phyloP scores from a whole-genome alignment of 2,888 invertebrate species.

The Agelastica alni region DNA sequence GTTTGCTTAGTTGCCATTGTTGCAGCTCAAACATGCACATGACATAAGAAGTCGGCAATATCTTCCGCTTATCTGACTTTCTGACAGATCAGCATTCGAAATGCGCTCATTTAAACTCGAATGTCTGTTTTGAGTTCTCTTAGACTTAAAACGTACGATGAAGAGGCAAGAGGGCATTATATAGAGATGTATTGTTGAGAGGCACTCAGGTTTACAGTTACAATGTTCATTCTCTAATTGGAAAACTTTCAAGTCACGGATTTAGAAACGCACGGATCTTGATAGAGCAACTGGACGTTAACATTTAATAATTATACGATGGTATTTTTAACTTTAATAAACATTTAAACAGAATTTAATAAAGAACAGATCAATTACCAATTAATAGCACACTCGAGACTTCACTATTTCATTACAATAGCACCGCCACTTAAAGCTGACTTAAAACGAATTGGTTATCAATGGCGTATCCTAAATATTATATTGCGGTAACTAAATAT shows the following conservation, averaged over 20 bases:
- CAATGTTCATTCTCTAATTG: conserved; percentile 34
- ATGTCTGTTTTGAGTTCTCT: conserved; percentile 23
- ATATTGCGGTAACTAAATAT: too few species aligned
- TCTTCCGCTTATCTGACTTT: conserved; percentile 36
- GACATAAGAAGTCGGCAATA: conserved; percentile 36
- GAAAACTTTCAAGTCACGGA: conserved; percentile 28
- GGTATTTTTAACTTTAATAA: too few species aligned
- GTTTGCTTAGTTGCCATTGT: conserved; percentile 17
- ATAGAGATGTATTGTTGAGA: conserved; percentile 27
- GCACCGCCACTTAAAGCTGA: too few species aligned
- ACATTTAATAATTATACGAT: too few species aligned
- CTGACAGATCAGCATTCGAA: conserved; percentile 33
- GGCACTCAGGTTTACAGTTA: conserved; percentile 31
- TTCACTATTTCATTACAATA: too few species aligned
- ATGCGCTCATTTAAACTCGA: conserved; percentile 39
- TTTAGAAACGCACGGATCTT: neutral
- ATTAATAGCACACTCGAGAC: too few species aligned
- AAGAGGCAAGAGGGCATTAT: conserved; percentile 24
- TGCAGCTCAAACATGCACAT: conserved; percentile 32
- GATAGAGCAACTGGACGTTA: neutral
- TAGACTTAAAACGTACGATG: conserved; percentile 8
- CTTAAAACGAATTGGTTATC: too few species aligned
- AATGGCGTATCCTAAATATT: too few species aligned
- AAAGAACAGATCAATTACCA: too few species aligned
- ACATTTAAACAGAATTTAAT: too few species aligned